Evolutionary conservation across 1,140 invertebrate genomes (phyloP), one percentile per base, ranked within the genome.

Genomic region (Drosophila murphyi): DNA sequence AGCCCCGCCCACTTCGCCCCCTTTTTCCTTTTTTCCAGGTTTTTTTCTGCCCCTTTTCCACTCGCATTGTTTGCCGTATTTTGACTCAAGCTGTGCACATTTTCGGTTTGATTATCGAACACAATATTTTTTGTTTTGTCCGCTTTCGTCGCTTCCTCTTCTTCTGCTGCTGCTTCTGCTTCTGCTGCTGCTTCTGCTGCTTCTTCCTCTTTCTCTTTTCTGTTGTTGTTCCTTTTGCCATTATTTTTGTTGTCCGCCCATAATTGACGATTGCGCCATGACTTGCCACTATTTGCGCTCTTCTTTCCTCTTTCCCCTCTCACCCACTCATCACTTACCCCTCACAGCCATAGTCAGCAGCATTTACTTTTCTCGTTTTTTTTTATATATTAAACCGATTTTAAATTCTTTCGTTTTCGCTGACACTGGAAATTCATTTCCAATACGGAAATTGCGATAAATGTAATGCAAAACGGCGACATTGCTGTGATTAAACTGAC

Each of bases 51-150:
- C 65, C 72, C 82, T 82, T 82, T 87, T 87, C 61, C 74, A 57
- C 67, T 76, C 67, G 48, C 70, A 76, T 76, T 68, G 57, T 72
- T 56, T 64, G 74, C 77, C 64, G 76, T 88, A 71, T 88, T 88
- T 88, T 83, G 85, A 75, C 77, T 88, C 83, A 88, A 88, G 83
- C 83, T 89, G 83, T 88, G 83, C 85, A 88, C 83, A 88, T 88
- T 88, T 88, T 88, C 80, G 83, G 83, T 88, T 89, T 88, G 83
- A 88, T 88, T 88, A 88, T 88, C 80, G 83, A 88, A 85, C 85
- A 83, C 83, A 88, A 88, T 88, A 88, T 88, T 89, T 88, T 88
- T 88, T 88, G 89, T 88, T 89, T 88, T 88, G 89, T 88, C 80
- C 85, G 80, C 78, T 87, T 88, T 80, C 45, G 69, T 65, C 50